Evolutionary conservation across 2,888 invertebrate species (phyloP).

Genomic region (Cotesia congregata): DNA sequence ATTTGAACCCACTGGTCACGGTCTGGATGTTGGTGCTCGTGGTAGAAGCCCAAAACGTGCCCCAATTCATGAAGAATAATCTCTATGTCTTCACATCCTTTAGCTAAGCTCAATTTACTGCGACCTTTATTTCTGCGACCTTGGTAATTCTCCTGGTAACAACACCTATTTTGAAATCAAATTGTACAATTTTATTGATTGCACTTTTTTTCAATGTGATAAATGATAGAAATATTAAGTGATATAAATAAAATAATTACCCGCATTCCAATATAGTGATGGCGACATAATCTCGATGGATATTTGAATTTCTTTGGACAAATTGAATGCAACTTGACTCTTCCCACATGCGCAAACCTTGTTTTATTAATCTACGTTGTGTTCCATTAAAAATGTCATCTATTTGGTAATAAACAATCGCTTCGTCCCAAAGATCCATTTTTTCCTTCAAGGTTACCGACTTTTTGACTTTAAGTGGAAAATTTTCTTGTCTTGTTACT

Average conservation of each 20-base stretch:
- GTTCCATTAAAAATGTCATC: neutral
- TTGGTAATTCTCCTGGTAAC: conserved; percentile 76
- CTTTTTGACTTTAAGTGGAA: no score
- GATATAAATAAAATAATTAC: neutral
- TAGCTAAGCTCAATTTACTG: conserved; percentile 95
- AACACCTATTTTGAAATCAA: neutral
- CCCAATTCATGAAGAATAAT: conserved; percentile 98
- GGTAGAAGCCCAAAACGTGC: conserved; percentile 98
- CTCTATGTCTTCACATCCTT: conserved; percentile 99
- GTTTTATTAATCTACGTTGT: neutral
- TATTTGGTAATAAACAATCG: neutral
- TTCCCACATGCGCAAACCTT: neutral
- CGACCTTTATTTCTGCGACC: conserved; percentile 97
- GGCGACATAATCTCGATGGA: neutral
- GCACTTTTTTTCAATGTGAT: no score
- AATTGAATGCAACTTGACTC: neutral
- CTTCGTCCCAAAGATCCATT: conserved; percentile 80
- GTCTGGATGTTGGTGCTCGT: conserved; percentile 98
- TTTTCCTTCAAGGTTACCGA: conserved; percentile 72
- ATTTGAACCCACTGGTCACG: conserved; percentile 96
- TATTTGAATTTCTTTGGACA: neutral
- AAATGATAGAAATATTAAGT: no score
- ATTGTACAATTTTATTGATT: no score
- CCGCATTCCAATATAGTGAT: neutral
- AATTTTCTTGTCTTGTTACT: no score